These are phyloP conservation scores for Pemphredon lugubris DNA, from an alignment of 2,888 invertebrate species.

Conservation along the genomic window DNA sequence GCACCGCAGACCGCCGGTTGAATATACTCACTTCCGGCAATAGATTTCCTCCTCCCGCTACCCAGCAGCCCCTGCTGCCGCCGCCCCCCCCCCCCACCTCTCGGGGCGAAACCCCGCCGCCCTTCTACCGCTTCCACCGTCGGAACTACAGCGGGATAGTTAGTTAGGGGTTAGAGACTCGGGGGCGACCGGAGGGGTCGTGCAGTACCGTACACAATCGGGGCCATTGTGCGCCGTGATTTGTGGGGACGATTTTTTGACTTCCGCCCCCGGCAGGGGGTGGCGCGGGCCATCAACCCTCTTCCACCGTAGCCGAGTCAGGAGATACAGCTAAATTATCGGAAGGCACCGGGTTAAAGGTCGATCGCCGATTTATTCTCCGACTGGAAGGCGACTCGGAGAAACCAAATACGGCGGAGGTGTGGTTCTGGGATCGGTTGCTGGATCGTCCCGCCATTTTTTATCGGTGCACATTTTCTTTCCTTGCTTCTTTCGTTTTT, in stretches of 20 bases:
- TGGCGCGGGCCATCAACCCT: conserved; percentile 47
- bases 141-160: conserved; percentile 65
- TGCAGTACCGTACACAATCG: conserved; percentile 76
- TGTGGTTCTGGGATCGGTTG: too few relatives aligned
- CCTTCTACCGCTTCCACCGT: conserved; percentile 33
- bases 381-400: neutral
- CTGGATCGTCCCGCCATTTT: too few relatives aligned
- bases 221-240: conserved; percentile 79
- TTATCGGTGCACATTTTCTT: too few relatives aligned
- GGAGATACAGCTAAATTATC: conserved; percentile 73
- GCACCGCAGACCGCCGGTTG: conserved; percentile 72
- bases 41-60: conserved; percentile 76
- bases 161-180: conserved; percentile 70
- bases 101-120: conserved; percentile 12
- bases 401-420: neutral
- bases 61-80: conserved; percentile 43
- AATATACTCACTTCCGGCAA: conserved; percentile 80
- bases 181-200: conserved; percentile 48
- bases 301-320: conserved; percentile 50
- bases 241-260: conserved; percentile 80
- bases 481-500: too few relatives aligned
- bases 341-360: conserved; percentile 64
- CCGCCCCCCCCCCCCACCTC: conserved; percentile 49
- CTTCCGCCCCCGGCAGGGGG: conserved; percentile 72
- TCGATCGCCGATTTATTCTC: conserved; percentile 64